Evolutionary conservation across 2,113 vertebrate species (phyloP).

Genomic region (Raja brachyura): DNA sequence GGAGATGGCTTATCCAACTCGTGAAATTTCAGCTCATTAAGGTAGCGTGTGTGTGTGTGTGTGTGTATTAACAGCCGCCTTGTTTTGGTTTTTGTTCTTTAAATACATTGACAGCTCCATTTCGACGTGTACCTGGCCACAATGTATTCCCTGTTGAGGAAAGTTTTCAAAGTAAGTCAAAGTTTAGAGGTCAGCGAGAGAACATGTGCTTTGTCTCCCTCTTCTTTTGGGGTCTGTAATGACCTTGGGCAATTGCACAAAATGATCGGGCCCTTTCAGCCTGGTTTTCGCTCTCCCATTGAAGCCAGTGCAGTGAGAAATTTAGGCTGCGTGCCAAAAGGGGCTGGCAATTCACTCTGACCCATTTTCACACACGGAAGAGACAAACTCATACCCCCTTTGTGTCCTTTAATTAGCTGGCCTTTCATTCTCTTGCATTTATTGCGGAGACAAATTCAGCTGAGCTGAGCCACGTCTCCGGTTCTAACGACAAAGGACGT

Average conservation of each 20-base stretch:
- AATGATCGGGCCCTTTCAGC: neutral
- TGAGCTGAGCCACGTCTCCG: neutral
- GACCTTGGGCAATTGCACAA: neutral
- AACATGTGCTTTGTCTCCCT: neutral
- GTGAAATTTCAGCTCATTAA: slow-evolving; percentile 43
- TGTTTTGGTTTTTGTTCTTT: slow-evolving; percentile 14
- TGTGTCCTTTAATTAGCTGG: neutral
- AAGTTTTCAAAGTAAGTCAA: slow-evolving; percentile 8
- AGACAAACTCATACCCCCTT: neutral
- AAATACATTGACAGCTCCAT: neutral
- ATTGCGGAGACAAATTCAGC: neutral
- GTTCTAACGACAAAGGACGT: neutral
- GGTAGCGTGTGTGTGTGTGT: slow-evolving; percentile 43
- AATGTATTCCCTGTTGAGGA: neutral
- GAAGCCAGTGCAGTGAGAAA: neutral
- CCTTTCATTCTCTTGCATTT: neutral
- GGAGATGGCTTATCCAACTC: slow-evolving; percentile 16
- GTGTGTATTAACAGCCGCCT: slow-evolving; percentile 19
- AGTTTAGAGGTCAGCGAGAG: neutral
- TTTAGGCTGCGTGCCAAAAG: neutral
- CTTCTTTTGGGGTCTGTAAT: neutral
- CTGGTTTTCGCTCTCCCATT: neutral
- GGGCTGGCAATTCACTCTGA: neutral
- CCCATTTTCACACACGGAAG: neutral
- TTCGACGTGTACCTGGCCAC: neutral